A percentile compares a stretch with the other conserved stretches of the same genome.
Evolutionary conservation across 2,113 vertebrate species (phyloP).

Genomic region (Cyanoramphus novaezelandiae): DNA sequence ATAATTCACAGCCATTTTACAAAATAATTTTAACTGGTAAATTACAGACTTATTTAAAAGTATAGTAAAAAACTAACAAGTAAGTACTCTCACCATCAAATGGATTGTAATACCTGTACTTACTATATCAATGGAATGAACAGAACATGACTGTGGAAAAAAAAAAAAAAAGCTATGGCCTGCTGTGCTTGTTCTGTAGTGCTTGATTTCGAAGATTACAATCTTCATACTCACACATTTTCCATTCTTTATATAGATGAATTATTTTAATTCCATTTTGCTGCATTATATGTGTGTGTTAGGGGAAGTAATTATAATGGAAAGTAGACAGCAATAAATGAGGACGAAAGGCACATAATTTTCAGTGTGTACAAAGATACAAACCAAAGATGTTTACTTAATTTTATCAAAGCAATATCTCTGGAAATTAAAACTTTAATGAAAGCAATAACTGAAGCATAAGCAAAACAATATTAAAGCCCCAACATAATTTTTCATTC

Average conservation of each 20-base stretch:
- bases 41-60: not conserved
- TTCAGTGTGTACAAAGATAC: constrained; percentile 37
- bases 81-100: not conserved
- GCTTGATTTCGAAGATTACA: not conserved
- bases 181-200: not conserved
- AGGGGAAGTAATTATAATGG: constrained; percentile 42
- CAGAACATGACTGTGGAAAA: not conserved
- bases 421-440: constrained; percentile 75
- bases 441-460: constrained; percentile 67
- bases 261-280: constrained; percentile 5
- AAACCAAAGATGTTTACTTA: constrained; percentile 60
- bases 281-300: not conserved
- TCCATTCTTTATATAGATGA: not conserved
- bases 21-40: not conserved
- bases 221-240: not conserved
- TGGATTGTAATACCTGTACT: not conserved
- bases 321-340: constrained; percentile 43
- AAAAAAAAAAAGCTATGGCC: not conserved
- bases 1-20: not conserved
- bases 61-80: not conserved
- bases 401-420: constrained; percentile 68
- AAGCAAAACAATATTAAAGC: constrained; percentile 68
- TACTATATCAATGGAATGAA: not conserved
- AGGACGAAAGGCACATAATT: constrained; percentile 13
- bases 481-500: constrained; percentile 62